Conservation (phyloP, 1,140 invertebrate genomes). For the Habropoda laboriosa region DNA sequence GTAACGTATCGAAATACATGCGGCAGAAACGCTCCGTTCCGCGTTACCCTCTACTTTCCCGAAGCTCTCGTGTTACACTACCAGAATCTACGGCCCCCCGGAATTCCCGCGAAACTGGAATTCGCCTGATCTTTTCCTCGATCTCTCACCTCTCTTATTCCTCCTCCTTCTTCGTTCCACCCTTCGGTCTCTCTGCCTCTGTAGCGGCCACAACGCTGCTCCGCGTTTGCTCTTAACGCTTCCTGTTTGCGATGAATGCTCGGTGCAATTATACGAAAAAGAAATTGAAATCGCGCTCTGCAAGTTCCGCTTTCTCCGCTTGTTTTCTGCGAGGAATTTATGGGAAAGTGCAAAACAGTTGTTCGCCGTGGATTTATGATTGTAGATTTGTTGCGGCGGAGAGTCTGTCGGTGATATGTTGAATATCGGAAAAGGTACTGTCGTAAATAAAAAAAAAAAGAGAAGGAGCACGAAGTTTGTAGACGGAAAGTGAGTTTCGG, state of each 20-base stretch:
- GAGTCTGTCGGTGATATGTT: constrained; percentile 18
- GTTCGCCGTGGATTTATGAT: constrained; percentile 35
- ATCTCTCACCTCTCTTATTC: too few relatives aligned
- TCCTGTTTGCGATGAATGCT: background rate
- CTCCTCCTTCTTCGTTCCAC: background rate
- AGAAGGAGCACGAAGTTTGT: background rate
- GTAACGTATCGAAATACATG: constrained; percentile 65
- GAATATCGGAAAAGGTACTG: background rate
- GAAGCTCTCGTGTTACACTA: constrained; percentile 1
- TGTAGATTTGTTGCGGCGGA: constrained; percentile 16
- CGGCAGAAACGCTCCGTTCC: constrained; percentile 25
- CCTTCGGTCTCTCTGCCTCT: background rate
- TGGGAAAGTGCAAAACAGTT: constrained; percentile 39
- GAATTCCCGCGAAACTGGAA: constrained; percentile 5
- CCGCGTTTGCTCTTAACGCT: background rate
- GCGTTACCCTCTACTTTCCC: constrained; percentile 17
- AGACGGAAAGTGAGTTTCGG: too few relatives aligned
- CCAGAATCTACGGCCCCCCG: background rate
- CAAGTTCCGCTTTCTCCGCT: background rate
- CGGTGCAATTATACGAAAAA: constrained; percentile 18
- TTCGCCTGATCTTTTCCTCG: background rate
- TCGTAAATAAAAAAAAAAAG: constrained; percentile 17
- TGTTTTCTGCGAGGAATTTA: constrained; percentile 13
- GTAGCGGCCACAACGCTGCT: too few relatives aligned
- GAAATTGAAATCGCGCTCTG: constrained; percentile 11